Evolutionary conservation across 2,888 invertebrate species (phyloP).

Genomic region (Himalopsyche kuldschensis): DNA sequence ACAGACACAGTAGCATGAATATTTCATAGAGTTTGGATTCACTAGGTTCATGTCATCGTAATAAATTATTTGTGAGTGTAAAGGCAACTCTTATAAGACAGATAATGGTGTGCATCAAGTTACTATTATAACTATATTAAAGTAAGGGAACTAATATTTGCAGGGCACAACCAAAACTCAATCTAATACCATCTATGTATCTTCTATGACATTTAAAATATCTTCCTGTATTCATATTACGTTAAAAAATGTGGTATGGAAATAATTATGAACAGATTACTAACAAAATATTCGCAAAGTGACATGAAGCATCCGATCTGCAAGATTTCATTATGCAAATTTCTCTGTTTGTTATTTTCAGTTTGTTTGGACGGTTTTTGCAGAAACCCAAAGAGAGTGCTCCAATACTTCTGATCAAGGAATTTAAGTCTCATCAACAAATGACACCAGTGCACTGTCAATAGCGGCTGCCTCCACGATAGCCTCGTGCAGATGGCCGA

Average conservation of each 20-base stretch:
- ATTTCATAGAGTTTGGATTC: no score
- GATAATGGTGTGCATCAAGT: no score
- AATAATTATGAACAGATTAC: conserved; percentile 42
- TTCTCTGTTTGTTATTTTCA: conserved; percentile 47
- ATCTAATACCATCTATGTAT: no score
- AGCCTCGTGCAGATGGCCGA: conserved; percentile 62
- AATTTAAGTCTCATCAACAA: conserved; percentile 73
- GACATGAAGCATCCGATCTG: conserved; percentile 70
- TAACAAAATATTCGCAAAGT: conserved; percentile 79
- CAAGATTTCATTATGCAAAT: conserved; percentile 65
- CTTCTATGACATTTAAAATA: no score
- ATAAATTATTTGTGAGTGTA: no score
- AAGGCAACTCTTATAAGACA: no score
- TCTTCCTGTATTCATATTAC: no score
- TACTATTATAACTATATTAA: no score
- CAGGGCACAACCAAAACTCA: no score
- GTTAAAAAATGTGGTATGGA: not conserved
- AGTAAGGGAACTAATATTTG: no score
- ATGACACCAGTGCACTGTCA: conserved; percentile 79
- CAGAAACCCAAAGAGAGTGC: conserved; percentile 58
- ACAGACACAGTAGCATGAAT: no score
- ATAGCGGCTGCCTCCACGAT: conserved; percentile 62
- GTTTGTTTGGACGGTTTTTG: conserved; percentile 49
- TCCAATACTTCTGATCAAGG: conserved; percentile 72
- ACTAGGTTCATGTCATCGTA: no score